A percentile compares a stretch with the other conserved stretches of the same genome.
Evolutionary conservation across 2,797 vertebrate genomes (phyloP).

Genomic region (Lophius americanus): DNA sequence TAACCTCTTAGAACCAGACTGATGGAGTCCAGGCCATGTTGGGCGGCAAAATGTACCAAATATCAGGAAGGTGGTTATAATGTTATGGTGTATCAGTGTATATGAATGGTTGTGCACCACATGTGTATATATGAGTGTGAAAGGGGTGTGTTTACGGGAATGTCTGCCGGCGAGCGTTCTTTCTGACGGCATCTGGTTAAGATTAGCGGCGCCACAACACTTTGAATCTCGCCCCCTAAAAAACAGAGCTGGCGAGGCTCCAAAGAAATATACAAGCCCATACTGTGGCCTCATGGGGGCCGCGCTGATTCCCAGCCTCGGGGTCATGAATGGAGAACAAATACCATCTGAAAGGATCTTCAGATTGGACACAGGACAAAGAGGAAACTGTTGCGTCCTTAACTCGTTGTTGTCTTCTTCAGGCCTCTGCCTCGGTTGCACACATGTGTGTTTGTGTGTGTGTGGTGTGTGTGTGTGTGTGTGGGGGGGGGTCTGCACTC

Average conservation of each 20-base stretch:
- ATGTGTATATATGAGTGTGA: background rate
- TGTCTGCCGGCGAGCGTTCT: slow-evolving; percentile 2
- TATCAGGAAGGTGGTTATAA: no score
- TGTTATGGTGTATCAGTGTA: no score
- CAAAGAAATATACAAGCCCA: slow-evolving; percentile 24
- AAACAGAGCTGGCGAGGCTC: slow-evolving; percentile 19
- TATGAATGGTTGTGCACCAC: background rate
- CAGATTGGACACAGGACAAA: slow-evolving; percentile 33
- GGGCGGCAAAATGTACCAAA: no score
- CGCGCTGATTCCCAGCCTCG: background rate
- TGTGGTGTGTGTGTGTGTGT: no score
- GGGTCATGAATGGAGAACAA: slow-evolving; percentile 7
- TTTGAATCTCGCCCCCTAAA: slow-evolving; percentile 2
- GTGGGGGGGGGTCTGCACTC: background rate
- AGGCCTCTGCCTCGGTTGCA: background rate
- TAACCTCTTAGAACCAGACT: no score
- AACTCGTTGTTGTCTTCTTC: background rate
- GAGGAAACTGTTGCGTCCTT: slow-evolving; percentile 26
- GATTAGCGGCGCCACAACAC: slow-evolving; percentile 24
- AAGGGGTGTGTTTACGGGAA: slow-evolving; percentile 14
- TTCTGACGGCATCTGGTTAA: slow-evolving; percentile 57
- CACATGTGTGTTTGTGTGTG: no score
- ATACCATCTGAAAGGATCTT: slow-evolving; percentile 7
- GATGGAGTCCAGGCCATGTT: no score
- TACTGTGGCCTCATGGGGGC: slow-evolving; percentile 19